Percentiles rank a stretch among this genome's conserved stretches.
phyloP scores from a whole-genome alignment of 2,113 vertebrate genomes.

The crab-eating macaque (Macaca fascicularis) region T2T-MFA8v1.1 NC_088395.1:136693501-136694000 shows the following conservation, averaged over 20 bases:
- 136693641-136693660: conserved; percentile 35
- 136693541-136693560: conserved; percentile 16
- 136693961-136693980: neutral
- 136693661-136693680: conserved; percentile 8
- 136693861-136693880: neutral
- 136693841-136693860: neutral
- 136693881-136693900: neutral
- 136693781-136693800: neutral
- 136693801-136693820: neutral
- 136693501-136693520: conserved; percentile 52
- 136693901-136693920: conserved; percentile 5
- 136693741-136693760: neutral
- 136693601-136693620: conserved; percentile 22
- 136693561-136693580: conserved; percentile 44
- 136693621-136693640: conserved; percentile 31
- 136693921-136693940: neutral
- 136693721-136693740: conserved; percentile 41
- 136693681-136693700: neutral
- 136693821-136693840: neutral
- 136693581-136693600: conserved; percentile 29
- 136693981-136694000: neutral
- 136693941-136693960: neutral
- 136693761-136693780: neutral
- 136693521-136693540: conserved; percentile 51
- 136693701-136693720: neutral